A percentile compares a stretch with the other conserved stretches of the same genome.
Evolutionary conservation across 2,113 vertebrate genomes (phyloP).

Genomic region (Microtus pennsylvanicus): DNA sequence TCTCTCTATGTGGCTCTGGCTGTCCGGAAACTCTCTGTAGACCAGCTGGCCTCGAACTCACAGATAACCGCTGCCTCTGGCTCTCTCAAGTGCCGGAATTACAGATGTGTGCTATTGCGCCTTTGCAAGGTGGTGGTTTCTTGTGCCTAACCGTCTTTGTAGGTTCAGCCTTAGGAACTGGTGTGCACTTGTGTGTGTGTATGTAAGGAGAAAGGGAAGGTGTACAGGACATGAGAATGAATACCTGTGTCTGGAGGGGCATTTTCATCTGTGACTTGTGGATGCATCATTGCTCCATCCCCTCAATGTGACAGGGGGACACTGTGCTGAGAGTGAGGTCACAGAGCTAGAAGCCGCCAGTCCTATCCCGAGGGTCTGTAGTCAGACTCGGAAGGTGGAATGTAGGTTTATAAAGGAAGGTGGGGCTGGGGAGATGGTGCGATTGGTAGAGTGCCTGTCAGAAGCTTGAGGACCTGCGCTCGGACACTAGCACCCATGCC

Average conservation of each 20-base stretch:
- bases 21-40: neutral
- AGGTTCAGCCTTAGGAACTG: neutral
- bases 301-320: rapidly evolving
- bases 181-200: neutral
- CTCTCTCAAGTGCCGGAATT: neutral
- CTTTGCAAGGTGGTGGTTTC: neutral
- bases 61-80: neutral
- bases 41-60: neutral
- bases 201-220: neutral
- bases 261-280: neutral
- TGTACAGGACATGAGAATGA: neutral
- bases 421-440: neutral
- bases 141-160: neutral
- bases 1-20: neutral
- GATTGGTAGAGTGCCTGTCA: too few relatives aligned
- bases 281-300: neutral
- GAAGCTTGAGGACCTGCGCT: neutral
- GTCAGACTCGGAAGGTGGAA: neutral
- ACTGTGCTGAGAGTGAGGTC: neutral
- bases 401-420: neutral
- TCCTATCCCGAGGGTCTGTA: neutral
- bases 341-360: neutral
- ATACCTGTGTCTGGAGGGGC: neutral
- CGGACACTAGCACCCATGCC: neutral
- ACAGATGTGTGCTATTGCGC: neutral